Evolutionary conservation across 2,888 invertebrate species (phyloP).

Genomic region (Zhengitettix transpicula): DNA sequence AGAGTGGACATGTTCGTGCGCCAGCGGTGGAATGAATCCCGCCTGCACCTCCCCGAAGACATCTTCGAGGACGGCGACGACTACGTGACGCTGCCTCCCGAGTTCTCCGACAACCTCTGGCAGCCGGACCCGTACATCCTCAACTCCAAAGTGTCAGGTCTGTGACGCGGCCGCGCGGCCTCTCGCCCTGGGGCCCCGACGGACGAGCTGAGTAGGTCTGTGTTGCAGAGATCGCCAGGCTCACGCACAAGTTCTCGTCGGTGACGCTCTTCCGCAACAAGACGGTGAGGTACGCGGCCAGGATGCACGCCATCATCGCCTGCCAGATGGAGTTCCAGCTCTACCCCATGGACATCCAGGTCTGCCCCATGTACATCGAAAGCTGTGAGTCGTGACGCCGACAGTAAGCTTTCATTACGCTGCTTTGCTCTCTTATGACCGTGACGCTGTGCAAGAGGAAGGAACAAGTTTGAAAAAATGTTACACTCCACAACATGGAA

Average conservation of each 20-base stretch:
- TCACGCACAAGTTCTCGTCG: conserved; percentile 66
- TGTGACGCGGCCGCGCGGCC: too few species aligned
- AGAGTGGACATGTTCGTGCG: conserved; percentile 76
- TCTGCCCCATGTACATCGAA: conserved; percentile 67
- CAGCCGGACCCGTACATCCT: conserved; percentile 74
- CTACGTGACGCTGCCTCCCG: conserved; percentile 60
- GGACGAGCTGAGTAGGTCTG: background rate
- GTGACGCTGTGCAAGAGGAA: too few species aligned
- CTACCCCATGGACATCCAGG: conserved; percentile 75
- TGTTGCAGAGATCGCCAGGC: conserved; percentile 54
- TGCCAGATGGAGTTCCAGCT: conserved; percentile 78
- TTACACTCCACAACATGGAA: too few species aligned
- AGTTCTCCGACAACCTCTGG: conserved; percentile 73
- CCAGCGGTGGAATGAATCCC: conserved; percentile 65
- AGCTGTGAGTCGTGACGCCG: conserved; percentile 82
- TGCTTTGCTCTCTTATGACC: too few species aligned
- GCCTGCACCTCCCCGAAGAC: conserved; percentile 55
- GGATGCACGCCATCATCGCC: conserved; percentile 72
- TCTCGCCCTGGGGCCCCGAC: too few species aligned
- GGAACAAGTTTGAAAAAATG: too few species aligned
- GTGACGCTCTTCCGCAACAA: conserved; percentile 65
- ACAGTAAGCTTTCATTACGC: too few species aligned
- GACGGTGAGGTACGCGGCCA: conserved; percentile 60
- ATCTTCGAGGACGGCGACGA: conserved; percentile 68
- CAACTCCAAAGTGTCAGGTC: conserved; percentile 72